Evolutionary conservation across 2,797 vertebrate genomes (phyloP).

Genomic region (Melanotaenia nigrans): DNA sequence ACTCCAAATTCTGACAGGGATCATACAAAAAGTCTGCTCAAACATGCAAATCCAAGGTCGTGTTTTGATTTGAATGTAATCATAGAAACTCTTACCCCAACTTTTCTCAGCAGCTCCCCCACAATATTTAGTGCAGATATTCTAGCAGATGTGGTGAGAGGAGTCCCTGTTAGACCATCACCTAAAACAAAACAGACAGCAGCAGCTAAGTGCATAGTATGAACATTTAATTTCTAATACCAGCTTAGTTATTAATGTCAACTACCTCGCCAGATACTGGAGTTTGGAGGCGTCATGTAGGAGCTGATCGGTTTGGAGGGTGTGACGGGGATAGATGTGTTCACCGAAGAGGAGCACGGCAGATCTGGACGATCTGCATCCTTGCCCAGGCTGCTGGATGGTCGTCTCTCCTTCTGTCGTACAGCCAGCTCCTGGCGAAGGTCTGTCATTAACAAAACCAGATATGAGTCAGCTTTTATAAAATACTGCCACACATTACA

Average conservation of each 20-base stretch:
- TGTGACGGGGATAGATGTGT: constrained; percentile 81
- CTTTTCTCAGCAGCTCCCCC: constrained; percentile 96
- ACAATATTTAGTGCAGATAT: constrained; percentile 98
- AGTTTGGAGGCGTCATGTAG: constrained; percentile 81
- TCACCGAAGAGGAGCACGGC: constrained; percentile 74
- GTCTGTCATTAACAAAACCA: constrained; percentile 77
- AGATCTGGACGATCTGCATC: constrained; percentile 83
- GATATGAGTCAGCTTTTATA: not conserved
- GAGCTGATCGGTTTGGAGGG: constrained; percentile 75
- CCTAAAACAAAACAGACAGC: constrained; percentile 68
- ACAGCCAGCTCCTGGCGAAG: constrained; percentile 95
- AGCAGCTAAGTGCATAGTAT: not conserved
- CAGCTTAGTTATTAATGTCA: not conserved
- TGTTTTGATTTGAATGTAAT: not conserved
- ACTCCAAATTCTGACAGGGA: constrained; percentile 91
- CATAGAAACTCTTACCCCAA: constrained; percentile 86
- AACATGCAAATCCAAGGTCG: not conserved
- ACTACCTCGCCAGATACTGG: constrained; percentile 86
- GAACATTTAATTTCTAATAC: not conserved
- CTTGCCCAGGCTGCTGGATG: constrained; percentile 79
- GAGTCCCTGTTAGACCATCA: constrained; percentile 86
- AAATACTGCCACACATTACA: not conserved
- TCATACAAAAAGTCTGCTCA: not conserved
- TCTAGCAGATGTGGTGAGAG: constrained; percentile 93
- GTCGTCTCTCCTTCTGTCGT: constrained; percentile 90